Conservation (phyloP, 2,113 vertebrate genomes). For the Pimephales promelas region DNA sequence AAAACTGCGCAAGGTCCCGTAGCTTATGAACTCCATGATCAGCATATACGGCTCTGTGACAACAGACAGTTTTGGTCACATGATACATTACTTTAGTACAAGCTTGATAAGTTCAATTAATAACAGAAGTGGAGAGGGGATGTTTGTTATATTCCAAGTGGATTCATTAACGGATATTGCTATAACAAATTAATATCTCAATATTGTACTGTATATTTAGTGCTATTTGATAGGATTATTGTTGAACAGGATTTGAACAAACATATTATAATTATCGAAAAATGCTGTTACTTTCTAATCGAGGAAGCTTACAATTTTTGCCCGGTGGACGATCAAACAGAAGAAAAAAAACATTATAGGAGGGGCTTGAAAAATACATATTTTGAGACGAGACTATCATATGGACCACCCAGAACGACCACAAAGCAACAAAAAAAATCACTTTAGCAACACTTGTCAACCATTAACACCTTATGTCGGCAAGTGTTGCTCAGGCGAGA, state of each 20-base stretch:
- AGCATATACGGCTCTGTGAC: conserved; percentile 72
- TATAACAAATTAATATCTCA: too few species aligned
- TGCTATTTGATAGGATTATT: neutral
- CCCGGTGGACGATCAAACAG: neutral
- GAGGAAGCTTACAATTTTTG: neutral
- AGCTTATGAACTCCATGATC: conserved; percentile 76
- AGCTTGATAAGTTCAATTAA: neutral
- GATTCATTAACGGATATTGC: too few species aligned
- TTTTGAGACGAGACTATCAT: neutral
- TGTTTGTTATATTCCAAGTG: too few species aligned
- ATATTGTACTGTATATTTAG: neutral
- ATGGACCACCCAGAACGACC: neutral
- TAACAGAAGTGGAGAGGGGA: too few species aligned
- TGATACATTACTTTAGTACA: neutral
- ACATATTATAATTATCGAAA: neutral
- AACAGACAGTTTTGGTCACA: conserved; percentile 6
- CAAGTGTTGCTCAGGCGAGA: neutral
- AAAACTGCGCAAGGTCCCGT: conserved; percentile 74
- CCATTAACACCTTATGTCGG: neutral
- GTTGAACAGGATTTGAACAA: too few species aligned
- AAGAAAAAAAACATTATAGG: too few species aligned
- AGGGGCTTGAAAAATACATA: neutral
- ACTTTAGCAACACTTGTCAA: neutral
- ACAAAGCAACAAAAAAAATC: neutral
- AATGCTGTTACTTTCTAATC: neutral